Percentiles rank a stretch among this genome's conserved stretches.
These are phyloP conservation scores for Mimachlamys varia DNA, from an alignment of 2,888 invertebrate species.

Conservation along the genomic window DNA sequence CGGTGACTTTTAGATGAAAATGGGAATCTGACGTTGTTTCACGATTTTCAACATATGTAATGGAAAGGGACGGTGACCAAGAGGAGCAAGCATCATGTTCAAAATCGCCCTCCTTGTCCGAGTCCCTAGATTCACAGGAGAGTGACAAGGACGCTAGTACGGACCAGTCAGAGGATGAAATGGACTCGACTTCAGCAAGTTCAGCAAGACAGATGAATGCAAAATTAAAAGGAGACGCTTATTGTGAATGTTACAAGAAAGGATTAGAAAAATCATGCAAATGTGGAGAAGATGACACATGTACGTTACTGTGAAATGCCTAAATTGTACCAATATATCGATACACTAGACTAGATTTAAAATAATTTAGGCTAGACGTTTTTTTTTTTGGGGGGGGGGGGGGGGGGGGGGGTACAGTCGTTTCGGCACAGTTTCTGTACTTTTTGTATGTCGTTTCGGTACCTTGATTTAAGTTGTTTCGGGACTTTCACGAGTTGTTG, in stretches of 20 bases:
- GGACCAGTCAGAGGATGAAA: constrained; percentile 20
- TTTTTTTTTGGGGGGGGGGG: no score
- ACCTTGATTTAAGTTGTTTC: no score
- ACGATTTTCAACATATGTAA: neutral
- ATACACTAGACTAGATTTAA: no score
- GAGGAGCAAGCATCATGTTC: constrained; percentile 3
- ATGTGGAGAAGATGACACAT: constrained; percentile 74
- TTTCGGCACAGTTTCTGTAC: no score
- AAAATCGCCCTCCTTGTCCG: constrained; percentile 11
- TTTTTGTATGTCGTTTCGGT: no score
- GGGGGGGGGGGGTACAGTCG: no score
- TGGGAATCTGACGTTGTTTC: neutral
- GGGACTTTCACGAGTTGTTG: no score
- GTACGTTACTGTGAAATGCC: constrained; percentile 54
- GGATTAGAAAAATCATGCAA: constrained; percentile 68
- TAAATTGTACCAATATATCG: no score
- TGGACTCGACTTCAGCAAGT: neutral
- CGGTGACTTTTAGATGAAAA: constrained; percentile 14
- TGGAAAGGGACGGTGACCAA: constrained; percentile 26
- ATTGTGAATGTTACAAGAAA: constrained; percentile 71
- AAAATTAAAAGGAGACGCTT: constrained; percentile 69
- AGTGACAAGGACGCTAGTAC: constrained; percentile 23
- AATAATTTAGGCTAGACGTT: no score
- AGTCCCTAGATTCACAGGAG: constrained; percentile 26
- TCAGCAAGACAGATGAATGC: neutral